Percentiles rank a stretch among this genome's conserved stretches.
Conservation (phyloP, 2,113 vertebrate species). For the Aegithalos caudatus region DNA sequence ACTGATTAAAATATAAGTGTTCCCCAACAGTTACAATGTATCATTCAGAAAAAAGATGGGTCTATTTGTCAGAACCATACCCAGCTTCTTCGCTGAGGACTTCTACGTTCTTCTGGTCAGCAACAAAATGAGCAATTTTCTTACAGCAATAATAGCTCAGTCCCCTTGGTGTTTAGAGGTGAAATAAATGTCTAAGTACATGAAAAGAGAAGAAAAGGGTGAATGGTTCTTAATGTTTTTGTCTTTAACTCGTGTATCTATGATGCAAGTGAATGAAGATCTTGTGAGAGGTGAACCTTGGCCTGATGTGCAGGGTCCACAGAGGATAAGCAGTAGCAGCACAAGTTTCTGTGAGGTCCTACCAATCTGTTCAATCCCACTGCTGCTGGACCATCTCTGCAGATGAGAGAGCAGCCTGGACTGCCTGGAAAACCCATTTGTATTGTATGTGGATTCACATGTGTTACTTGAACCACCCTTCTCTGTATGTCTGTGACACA, state of each 20-base stretch:
- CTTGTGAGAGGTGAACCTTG: neutral
- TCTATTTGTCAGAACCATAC: constrained; percentile 27
- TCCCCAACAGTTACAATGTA: constrained; percentile 55
- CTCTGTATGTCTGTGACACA: neutral
- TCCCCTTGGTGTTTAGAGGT: neutral
- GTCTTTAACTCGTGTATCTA: neutral
- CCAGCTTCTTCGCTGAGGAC: neutral
- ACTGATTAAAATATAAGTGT: constrained; percentile 74
- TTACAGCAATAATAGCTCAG: neutral
- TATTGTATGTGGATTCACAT: neutral
- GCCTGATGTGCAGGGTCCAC: accelerated
- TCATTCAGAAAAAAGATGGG: constrained; percentile 59
- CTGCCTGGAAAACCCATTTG: neutral
- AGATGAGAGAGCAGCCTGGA: neutral
- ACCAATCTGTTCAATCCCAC: neutral
- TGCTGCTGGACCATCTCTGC: neutral
- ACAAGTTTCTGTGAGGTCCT: neutral
- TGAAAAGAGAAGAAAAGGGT: neutral
- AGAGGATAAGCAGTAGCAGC: neutral
- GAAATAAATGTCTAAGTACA: neutral
- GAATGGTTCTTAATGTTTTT: neutral
- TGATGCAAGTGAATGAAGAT: neutral
- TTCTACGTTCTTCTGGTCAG: neutral
- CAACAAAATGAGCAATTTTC: neutral
- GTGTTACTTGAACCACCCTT: neutral